A percentile compares a stretch with the other conserved stretches of the same genome.
phyloP scores from a whole-genome alignment of 2,797 vertebrate genomes.

The Halcyon chelicuti region DNA sequence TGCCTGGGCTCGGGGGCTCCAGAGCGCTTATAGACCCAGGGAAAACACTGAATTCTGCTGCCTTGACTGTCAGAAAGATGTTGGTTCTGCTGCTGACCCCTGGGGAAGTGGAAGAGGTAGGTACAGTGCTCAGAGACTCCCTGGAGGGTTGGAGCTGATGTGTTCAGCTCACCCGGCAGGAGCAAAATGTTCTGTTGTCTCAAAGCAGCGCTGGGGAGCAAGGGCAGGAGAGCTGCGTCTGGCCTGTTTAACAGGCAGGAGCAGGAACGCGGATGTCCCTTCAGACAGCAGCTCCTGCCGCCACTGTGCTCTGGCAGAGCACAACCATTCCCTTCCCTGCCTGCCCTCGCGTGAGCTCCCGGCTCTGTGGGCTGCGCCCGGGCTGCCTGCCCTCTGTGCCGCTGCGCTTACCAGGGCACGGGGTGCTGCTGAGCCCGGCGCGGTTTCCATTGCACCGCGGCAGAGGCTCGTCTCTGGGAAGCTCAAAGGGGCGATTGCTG shows the following conservation, averaged over 20 bases:
- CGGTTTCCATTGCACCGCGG: rapidly evolving
- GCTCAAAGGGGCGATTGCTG: background rate
- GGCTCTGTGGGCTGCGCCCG: rapidly evolving
- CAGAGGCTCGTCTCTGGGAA: background rate
- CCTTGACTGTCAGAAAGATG: background rate
- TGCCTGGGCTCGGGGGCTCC: rapidly evolving
- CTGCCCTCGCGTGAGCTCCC: background rate
- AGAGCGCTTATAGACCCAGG: background rate
- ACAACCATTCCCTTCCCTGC: rapidly evolving
- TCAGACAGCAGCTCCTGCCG: background rate
- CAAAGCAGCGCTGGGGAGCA: background rate
- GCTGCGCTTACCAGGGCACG: rapidly evolving
- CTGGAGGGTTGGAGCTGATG: background rate
- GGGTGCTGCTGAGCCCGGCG: background rate
- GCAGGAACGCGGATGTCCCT: background rate
- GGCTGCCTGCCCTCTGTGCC: background rate
- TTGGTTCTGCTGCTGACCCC: background rate
- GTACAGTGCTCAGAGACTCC: background rate
- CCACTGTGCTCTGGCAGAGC: background rate
- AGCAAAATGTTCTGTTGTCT: background rate
- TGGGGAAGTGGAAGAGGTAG: background rate
- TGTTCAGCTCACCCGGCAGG: background rate
- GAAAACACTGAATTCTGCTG: background rate
- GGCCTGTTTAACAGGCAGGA: background rate
- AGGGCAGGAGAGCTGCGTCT: background rate